Conservation (phyloP, 2,888 invertebrate species). For the Ophioninae sp. region DNA sequence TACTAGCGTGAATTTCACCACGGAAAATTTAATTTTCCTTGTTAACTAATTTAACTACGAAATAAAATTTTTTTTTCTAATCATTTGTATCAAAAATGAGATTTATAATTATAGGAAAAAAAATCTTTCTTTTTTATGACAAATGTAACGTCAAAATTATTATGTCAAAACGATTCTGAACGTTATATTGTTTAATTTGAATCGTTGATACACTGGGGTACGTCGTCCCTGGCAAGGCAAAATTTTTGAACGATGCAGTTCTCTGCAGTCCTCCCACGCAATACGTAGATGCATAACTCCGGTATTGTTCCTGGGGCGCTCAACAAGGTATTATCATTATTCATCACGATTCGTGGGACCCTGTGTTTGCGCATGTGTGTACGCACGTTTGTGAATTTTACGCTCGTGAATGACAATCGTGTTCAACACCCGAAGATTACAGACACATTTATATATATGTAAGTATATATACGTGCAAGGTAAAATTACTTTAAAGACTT, state of each 20-base stretch:
- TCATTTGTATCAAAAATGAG: background rate
- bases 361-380: constrained; percentile 36
- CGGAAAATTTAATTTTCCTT: background rate
- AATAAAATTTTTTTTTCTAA: too few species aligned
- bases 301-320: constrained; percentile 75
- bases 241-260: constrained; percentile 49
- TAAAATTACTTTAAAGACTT: background rate
- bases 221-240: constrained; percentile 7
- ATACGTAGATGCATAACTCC: constrained; percentile 72
- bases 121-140: background rate
- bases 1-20: background rate
- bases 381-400: constrained; percentile 48
- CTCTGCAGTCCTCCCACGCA: constrained; percentile 69
- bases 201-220: background rate
- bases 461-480: background rate
- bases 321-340: constrained; percentile 76
- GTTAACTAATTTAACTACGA: background rate
- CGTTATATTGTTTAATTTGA: constrained; percentile 1
- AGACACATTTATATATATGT: background rate
- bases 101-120: background rate
- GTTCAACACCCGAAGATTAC: constrained; percentile 21
- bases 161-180: background rate
- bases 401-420: constrained; percentile 48
- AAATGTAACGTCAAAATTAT: background rate
- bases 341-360: constrained; percentile 70